Evolutionary conservation across 2,888 invertebrate species (phyloP), one percentile per base, ranked within the genome.

Genomic region (Trichogramma dendrolimi): DNA sequence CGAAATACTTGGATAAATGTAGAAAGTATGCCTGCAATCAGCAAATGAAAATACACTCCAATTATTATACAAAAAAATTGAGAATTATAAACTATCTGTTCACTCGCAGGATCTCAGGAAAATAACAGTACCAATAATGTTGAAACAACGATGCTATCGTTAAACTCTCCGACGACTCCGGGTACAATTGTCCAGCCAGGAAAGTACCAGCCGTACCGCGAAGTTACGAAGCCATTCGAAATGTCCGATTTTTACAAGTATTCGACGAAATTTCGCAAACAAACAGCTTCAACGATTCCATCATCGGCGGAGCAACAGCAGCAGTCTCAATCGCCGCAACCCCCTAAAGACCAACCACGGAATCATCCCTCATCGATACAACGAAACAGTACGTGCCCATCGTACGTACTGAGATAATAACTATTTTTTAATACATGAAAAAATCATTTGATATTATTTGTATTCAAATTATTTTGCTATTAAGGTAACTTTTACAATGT

Each of bases 191-290:
- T 94, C 43, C 91, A 92, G 73, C 90, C 91, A 67, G 94, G 93
- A 44, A 92, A 91, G 71, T 93, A 91, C 81, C 92, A 92, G 78
- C 94, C 94, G 0, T 94, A 93, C 75, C 86, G 92, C 73, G 96
- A 97, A 81, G 92, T 94, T 61, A 92, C 93, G 0, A 97, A 97
- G 77, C 96, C 96, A 4, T 97, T 96, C 81, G 96, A 96, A 83
- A 95, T 96, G 92, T 90, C 95, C 0, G 97, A 97, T 80, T 96
- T 95, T 79, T 97, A 96, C 79, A 97, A 96, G 80, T 97, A 97
- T 79, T 96, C 96, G 57, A 95, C 94, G 5, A 94, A 95, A 77
- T 94, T 91, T 78, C 86, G 95, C 65, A 88, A 93, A 69, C 27
- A 27, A 27, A 27, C 27, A 27, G 27, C 27, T 27, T 27, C 52